These are phyloP conservation scores for Lasioglossum leucozonium DNA, from an alignment of 2,888 invertebrate genomes.

Conservation along the genomic window DNA sequence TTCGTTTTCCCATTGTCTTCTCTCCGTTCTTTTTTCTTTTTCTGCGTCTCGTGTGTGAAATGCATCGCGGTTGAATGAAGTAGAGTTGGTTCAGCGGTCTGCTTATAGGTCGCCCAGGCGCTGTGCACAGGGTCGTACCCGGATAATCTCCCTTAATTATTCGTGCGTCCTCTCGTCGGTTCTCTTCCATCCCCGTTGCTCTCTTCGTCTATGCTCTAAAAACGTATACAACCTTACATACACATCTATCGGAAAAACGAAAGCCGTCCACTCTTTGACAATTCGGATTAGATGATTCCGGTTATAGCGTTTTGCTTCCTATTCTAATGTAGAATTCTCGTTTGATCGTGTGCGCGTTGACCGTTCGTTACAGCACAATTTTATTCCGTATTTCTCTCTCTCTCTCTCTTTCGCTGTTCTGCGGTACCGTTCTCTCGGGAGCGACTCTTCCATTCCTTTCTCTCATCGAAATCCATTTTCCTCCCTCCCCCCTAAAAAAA, in stretches of 20 bases:
- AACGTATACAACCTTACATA: conserved; percentile 44
- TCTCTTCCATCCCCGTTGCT: conserved; percentile 12
- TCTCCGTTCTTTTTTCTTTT: conserved; percentile 13
- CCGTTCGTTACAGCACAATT: conserved; percentile 34
- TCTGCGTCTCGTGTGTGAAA: conserved; percentile 44
- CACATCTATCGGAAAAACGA: conserved; percentile 43
- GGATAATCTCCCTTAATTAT: conserved; percentile 5
- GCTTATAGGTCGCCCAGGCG: conserved; percentile 67
- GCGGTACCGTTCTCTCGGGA: not conserved
- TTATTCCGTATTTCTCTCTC: not conserved
- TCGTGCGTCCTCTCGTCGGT: conserved; percentile 5
- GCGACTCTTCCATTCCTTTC: not conserved
- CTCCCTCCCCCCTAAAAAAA: not conserved
- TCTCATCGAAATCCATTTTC: not conserved
- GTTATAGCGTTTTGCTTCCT: conserved; percentile 15
- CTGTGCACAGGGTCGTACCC: conserved; percentile 71
- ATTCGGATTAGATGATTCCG: conserved; percentile 2
- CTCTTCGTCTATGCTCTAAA: conserved; percentile 36
- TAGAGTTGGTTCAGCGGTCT: not conserved
- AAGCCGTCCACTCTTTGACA: conserved; percentile 49
- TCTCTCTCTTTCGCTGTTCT: not conserved
- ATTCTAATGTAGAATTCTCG: conserved; percentile 1
- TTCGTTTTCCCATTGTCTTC: conserved; percentile 23
- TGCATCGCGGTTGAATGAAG: conserved; percentile 34
- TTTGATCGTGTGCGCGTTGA: conserved; percentile 31